Evolutionary conservation across 2,888 invertebrate genomes (phyloP).

Genomic region (Caenorhabditis drosophilae): DNA sequence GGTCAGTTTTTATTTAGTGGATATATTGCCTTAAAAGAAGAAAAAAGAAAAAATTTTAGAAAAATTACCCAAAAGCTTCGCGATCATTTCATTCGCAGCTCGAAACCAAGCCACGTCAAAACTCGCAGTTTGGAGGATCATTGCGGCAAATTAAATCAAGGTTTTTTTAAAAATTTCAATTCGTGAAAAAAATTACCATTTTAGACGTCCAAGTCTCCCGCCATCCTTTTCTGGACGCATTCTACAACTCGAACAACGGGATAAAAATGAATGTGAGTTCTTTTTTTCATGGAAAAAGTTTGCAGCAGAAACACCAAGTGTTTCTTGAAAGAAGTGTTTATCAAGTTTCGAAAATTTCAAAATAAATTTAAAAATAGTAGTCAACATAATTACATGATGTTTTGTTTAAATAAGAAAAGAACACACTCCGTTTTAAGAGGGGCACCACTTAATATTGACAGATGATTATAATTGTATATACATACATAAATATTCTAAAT

Average conservation of each 20-base stretch:
- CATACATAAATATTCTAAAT: neutral
- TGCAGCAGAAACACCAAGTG: too few relatives aligned
- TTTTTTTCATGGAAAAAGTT: neutral
- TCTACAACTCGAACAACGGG: conserved; percentile 8
- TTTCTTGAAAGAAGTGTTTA: too few relatives aligned
- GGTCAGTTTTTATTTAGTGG: conserved; percentile 3
- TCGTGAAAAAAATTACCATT: neutral
- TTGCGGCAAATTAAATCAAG: conserved; percentile 12
- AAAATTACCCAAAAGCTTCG: neutral
- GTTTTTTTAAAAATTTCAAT: conserved; percentile 5
- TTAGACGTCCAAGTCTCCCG: conserved; percentile 9
- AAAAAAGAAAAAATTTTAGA: too few relatives aligned
- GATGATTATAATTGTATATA: conserved; percentile 17
- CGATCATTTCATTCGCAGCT: conserved; percentile 6
- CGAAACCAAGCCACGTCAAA: too few relatives aligned
- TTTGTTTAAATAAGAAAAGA: neutral
- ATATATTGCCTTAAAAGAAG: neutral
- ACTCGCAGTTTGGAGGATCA: conserved; percentile 12
- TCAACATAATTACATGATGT: neutral
- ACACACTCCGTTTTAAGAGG: neutral
- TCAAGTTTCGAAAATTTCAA: neutral
- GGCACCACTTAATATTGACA: conserved; percentile 18
- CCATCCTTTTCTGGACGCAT: conserved; percentile 1
- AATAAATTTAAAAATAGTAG: neutral
- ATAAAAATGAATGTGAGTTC: conserved; percentile 10